phyloP scores from a whole-genome alignment of 2,113 vertebrate genomes.

The Passerina amoena region DNA sequence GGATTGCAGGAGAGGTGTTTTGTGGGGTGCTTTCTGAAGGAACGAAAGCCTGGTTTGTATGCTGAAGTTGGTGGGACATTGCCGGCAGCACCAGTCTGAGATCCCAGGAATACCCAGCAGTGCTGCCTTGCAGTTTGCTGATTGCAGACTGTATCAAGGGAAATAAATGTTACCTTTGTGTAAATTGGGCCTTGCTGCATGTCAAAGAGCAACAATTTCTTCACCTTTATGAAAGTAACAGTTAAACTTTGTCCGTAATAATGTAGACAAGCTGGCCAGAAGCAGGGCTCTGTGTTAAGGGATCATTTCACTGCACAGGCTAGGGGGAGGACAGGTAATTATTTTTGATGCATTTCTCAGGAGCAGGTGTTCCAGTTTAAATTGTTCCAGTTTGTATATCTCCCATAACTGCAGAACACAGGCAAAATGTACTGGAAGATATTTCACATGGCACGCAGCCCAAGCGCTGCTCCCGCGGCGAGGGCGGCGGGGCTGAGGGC shows the following conservation, averaged over 20 bases:
- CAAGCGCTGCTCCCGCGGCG: neutral
- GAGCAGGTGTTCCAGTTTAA: conserved; percentile 62
- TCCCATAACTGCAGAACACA: conserved; percentile 10
- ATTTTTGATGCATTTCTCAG: conserved; percentile 74
- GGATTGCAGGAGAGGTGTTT: neutral
- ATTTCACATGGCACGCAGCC: neutral
- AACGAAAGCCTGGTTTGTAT: neutral
- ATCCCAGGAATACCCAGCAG: neutral
- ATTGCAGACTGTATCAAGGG: neutral
- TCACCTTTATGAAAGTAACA: neutral
- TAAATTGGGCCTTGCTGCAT: neutral
- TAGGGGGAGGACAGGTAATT: conserved; percentile 46
- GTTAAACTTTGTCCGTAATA: neutral
- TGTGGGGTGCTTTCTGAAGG: neutral
- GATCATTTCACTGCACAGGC: conserved; percentile 9
- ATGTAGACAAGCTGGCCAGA: neutral
- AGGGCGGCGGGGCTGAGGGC: neutral
- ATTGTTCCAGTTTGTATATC: conserved; percentile 50
- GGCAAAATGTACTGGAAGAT: conserved; percentile 10
- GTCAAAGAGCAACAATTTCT: neutral
- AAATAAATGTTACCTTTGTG: neutral
- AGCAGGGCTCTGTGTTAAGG: neutral
- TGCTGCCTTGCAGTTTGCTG: neutral
- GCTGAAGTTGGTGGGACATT: neutral
- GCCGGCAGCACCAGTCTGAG: accelerated